Evolutionary conservation across 2,888 invertebrate species (phyloP), one percentile per base, ranked within the genome.

Genomic region (Noctua janthe): DNA sequence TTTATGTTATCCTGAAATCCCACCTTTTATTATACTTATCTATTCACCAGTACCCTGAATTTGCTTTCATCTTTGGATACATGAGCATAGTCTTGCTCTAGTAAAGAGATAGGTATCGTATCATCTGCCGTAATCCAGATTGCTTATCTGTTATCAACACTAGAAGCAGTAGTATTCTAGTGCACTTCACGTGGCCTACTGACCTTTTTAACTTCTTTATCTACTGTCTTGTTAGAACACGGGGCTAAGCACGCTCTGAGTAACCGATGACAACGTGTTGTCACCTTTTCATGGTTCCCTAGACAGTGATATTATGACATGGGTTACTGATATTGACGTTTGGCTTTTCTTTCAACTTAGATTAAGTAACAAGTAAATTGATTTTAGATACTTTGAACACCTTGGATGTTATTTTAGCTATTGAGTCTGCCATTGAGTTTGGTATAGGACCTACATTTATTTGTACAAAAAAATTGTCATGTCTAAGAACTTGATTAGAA

Each of bases 161-260:
- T 64, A 73, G 59, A 39, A 56, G 64, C 51, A 73, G 73, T 76
- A 69, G 56, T n/a, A 64, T 81, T 35, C 47, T 47, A 39, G n/a
- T 54, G 20, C 29, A 43, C 17, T 76, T 59, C 43, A 80, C 43
- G 39, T 69, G 74, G n/a, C 62, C 69, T 72, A 64, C 64, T 77
- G 70, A 76, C 76, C 71, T 75, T 71, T 79, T 82, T 74, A 69
- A 75, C 54, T 71, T 76, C 13, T n/a, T 80, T 82, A 82, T 85
- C 73, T 64, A 47, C 23, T 80, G 35, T 49, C 17, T 76, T 70
- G 72, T 75, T 64, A 23, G n/a, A 71, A 80, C 79, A 82, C 59
- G 77, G 79, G 64, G 35, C 56, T 29, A 47, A 54, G 39, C 54
- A 75, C 20, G 35, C 47, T 75, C 77, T 71, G 72, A 64, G 62